A percentile compares a stretch with the other conserved stretches of the same genome.
These are phyloP conservation scores for Julus scanicus DNA, from an alignment of 2,888 invertebrate species.

Conservation along the genomic window DNA sequence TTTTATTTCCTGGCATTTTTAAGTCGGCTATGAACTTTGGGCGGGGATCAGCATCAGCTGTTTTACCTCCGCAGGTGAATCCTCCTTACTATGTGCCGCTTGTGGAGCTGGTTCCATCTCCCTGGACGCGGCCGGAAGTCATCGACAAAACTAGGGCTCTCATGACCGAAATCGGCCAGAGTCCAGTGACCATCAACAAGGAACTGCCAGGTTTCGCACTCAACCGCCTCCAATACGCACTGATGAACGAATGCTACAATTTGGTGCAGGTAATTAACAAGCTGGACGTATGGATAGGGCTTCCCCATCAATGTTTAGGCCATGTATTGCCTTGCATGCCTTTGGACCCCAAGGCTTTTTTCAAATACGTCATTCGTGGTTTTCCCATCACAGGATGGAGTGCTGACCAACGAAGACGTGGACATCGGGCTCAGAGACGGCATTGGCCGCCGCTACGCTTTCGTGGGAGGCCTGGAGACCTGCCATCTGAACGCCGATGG, in stretches of 20 bases:
- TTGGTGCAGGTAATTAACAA: constrained; percentile 73
- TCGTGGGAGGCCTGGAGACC: constrained; percentile 92
- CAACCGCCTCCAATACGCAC: constrained; percentile 95
- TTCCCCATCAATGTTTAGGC: no score
- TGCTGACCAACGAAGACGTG: constrained; percentile 87
- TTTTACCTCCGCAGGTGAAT: constrained; percentile 74
- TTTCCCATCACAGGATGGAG: constrained; percentile 72
- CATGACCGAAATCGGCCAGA: constrained; percentile 91
- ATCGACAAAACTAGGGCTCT: constrained; percentile 78
- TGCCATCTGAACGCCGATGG: constrained; percentile 95
- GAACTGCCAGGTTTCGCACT: constrained; percentile 94
- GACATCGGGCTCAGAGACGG: constrained; percentile 95
- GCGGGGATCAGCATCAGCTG: neutral
- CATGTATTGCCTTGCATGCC: neutral
- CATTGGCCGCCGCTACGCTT: constrained; percentile 94
- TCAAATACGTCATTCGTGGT: neutral
- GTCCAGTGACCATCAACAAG: constrained; percentile 83
- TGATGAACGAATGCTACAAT: constrained; percentile 92
- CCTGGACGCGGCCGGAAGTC: constrained; percentile 87
- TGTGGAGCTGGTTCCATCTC: constrained; percentile 94
- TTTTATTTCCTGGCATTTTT: neutral
- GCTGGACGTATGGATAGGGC: no score
- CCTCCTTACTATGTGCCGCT: constrained; percentile 96
- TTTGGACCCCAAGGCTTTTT: neutral
- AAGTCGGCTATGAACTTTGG: neutral